Evolutionary conservation across 2,797 vertebrate genomes (phyloP).

Genomic region (Poeciliopsis paucimaculata): DNA sequence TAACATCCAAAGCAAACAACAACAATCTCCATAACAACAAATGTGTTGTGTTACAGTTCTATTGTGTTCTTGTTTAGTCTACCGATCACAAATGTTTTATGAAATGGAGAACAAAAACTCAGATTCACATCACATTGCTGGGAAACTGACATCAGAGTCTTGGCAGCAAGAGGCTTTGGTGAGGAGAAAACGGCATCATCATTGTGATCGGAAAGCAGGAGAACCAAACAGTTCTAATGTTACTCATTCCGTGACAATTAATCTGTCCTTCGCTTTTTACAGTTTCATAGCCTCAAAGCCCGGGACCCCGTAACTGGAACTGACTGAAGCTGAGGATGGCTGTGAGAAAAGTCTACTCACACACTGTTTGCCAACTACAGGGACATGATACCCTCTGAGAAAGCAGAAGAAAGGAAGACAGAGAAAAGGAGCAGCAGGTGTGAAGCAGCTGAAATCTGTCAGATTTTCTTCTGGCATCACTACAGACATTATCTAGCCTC

Average conservation of each 20-base stretch:
- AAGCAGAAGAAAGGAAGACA: constrained; percentile 21
- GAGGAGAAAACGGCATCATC: constrained; percentile 68
- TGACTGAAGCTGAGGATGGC: constrained; percentile 32
- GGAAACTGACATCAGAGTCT: constrained; percentile 78
- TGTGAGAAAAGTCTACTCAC: constrained; percentile 11
- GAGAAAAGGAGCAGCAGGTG: constrained; percentile 66
- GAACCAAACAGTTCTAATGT: constrained; percentile 62
- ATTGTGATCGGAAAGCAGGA: constrained; percentile 56
- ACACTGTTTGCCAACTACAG: constrained; percentile 11
- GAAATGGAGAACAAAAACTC: constrained; percentile 45
- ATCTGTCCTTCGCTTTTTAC: constrained; percentile 48
- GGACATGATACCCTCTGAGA: constrained; percentile 21
- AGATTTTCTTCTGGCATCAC: constrained; percentile 39
- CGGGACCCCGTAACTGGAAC: constrained; percentile 21
- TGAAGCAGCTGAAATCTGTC: constrained; percentile 66
- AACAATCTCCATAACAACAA: constrained; percentile 58
- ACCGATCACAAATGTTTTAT: constrained; percentile 46
- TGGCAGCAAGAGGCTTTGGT: constrained; percentile 64
- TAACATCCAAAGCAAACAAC: constrained; percentile 46
- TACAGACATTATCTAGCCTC: constrained; percentile 54
- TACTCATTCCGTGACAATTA: constrained; percentile 58
- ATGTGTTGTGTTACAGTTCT: constrained; percentile 55
- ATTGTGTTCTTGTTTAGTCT: constrained; percentile 36
- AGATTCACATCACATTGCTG: constrained; percentile 55
- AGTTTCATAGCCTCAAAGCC: constrained; percentile 37